These are phyloP conservation scores for Amphipoea oculea DNA, from an alignment of 2,888 invertebrate genomes.

Conservation along the genomic window DNA sequence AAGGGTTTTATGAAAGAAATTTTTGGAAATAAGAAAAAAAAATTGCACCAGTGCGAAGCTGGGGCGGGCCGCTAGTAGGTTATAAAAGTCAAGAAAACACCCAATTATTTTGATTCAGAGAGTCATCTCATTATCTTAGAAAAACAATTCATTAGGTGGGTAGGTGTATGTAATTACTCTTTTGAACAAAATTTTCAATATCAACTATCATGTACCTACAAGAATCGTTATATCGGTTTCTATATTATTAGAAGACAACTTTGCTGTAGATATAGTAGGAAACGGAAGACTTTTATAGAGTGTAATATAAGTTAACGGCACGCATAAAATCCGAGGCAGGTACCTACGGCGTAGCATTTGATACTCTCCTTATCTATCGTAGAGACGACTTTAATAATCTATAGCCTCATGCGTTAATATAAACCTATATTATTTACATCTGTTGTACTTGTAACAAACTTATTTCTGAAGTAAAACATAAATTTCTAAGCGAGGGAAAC, in stretches of 20 bases:
- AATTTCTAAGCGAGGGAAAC: slow-evolving; percentile 5
- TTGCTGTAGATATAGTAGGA: slow-evolving; percentile 73
- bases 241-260: slow-evolving; percentile 71
- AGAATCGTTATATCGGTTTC: slow-evolving; percentile 41
- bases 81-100: neutral
- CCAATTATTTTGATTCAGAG: neutral
- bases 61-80: neutral
- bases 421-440: slow-evolving; percentile 41
- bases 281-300: slow-evolving; percentile 82
- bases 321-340: slow-evolving; percentile 80
- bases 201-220: neutral
- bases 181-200: neutral
- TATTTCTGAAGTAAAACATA: slow-evolving; percentile 21
- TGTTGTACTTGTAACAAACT: slow-evolving; percentile 15
- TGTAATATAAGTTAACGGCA: slow-evolving; percentile 84
- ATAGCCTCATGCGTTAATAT: slow-evolving; percentile 50
- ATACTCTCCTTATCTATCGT: slow-evolving; percentile 60
- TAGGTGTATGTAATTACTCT: neutral
- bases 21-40: no score
- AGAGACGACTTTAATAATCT: slow-evolving; percentile 67
- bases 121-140: neutral
- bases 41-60: no score
- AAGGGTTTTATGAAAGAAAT: no score
- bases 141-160: slow-evolving; percentile 2
- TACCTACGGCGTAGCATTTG: slow-evolving; percentile 67